Evolutionary conservation across 2,113 vertebrate species (phyloP).

Genomic region (Labrus mixtus): DNA sequence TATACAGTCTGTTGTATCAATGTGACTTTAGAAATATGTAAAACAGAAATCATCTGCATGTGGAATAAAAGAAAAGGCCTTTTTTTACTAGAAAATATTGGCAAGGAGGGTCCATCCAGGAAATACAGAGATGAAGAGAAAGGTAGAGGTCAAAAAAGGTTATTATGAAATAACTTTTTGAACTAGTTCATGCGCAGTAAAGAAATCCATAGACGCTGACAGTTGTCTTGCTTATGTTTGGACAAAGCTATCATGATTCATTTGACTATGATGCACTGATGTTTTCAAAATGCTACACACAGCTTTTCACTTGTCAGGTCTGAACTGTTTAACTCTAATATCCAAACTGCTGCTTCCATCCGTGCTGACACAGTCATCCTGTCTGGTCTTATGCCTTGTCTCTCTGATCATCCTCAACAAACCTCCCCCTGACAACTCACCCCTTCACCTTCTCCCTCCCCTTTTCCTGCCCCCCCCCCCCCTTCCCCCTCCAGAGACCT

Average conservation of each 20-base stretch:
- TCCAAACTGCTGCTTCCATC: conserved; percentile 19
- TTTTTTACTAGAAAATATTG: too few species aligned
- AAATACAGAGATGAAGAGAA: too few species aligned
- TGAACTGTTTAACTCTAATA: conserved; percentile 33
- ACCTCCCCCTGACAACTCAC: conserved; percentile 14
- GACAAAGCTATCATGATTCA: conserved; percentile 13
- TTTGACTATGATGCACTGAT: conserved; percentile 18
- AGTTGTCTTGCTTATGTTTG: neutral
- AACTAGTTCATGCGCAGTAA: too few species aligned
- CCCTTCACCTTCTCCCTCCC: conserved; percentile 30
- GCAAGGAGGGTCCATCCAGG: too few species aligned
- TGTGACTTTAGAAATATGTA: too few species aligned
- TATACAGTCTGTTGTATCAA: too few species aligned
- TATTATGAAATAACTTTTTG: too few species aligned
- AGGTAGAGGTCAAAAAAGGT: too few species aligned
- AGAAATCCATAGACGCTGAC: too few species aligned
- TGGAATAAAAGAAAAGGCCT: too few species aligned
- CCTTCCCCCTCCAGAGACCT: conserved; percentile 36
- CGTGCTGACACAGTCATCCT: conserved; percentile 35
- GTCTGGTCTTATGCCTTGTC: conserved; percentile 22
- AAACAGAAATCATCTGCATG: too few species aligned
- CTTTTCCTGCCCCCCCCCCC: neutral
- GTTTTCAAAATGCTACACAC: conserved; percentile 13
- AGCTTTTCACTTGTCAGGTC: conserved; percentile 30
- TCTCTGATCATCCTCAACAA: conserved; percentile 54